Evolutionary conservation across 2,797 vertebrate species (phyloP), one percentile per base, ranked within the genome.

Genomic region (Chaunax sp.): DNA sequence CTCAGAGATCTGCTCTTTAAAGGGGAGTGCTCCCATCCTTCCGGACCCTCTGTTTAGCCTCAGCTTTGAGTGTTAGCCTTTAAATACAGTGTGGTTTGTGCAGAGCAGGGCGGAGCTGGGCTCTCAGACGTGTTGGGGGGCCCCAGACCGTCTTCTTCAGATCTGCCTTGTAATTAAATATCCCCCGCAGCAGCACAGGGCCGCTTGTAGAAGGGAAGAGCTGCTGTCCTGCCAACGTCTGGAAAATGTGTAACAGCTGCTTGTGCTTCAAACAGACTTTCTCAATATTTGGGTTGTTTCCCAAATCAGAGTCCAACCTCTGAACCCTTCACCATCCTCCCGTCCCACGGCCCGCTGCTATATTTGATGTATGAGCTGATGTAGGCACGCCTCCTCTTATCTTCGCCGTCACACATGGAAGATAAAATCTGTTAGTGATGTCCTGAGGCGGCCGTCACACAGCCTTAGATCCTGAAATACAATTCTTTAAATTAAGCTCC

Each of bases 231-330:
- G 53, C 66, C 53, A 64, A 20, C 38, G 33, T 68, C 81, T 75
- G 80, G 75, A 90, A 87, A 92, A 92, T 90, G 88, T 90, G 81
- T 89, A 87, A 88, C 88, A 88, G 85, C 81, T 82, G 82, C 78
- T 83, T 75, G 59, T n/a, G 82, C 66, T 89, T 89, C 40, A 82
- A 80, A 64, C 66, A 40, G 52, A 25, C 69, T 88, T 78, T 76
- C 84, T 82, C 85, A 89, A 89, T 84, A 71, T 78, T 75, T 78
- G 75, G 82, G 77, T 87, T 80, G 70, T 85, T 83, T 86, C 82
- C 72, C 67, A 75, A 89, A 82, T 71, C 68, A 69, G 73, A 82
- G 69, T 54, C 26, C 12, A 45, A 76, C 72, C 71, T 79, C 75
- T 89, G 83, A 82, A 73, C 77, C 82, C 35, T 25, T 53, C 58